Base-by-base conservation (phyloP, 2,797 vertebrate genomes). In the Pipistrellus nathusii region DNA sequence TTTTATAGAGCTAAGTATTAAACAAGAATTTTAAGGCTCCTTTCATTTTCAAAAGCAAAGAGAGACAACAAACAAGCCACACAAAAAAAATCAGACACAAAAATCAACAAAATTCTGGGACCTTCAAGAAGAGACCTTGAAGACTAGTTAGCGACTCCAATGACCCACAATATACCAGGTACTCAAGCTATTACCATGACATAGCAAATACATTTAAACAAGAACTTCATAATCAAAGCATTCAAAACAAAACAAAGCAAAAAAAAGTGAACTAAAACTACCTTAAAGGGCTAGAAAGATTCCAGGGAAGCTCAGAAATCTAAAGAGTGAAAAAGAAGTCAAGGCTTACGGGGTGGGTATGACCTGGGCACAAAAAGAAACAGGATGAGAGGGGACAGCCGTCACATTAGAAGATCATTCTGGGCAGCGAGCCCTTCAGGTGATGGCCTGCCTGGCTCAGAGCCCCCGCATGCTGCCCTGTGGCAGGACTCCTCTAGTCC, bases 1-100 rank as follows among this genome's bases (percentile, higher is more conserved):
- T 77, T 91, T 69, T 72, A 92, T 23, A 20, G 8, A 82, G 64
- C 35, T 38, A 62, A 55, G 15, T 55, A 82, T 38, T 89, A 78
- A 81, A 81, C 15, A 57, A 88, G 53, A 89, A 86, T 68, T 80
- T 77, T 83, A 78, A 95, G 82, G 66, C 30, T 68, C 59, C 41
- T 80, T 78, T 93, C 35, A 55, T 86, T 89, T 81, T 69, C 64
- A 44, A 90, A 94, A 91, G 69, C 2, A 82, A 38, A 90, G 41
- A 92, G 78, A 32, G 87, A 72, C 25, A 66, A 77, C 41, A 93
- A 55, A 94, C 51, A 86, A 68, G 21, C 73, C 2, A 27, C 25
- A 25, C 8, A 23, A 15, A 73, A 14, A 44, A 6, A 68, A 6
- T 3, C 17, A 20, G 44, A 35, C 11, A 41, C 20, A 81, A 5